These are phyloP conservation scores for Rhadinocentrus ornatus DNA, from an alignment of 2,797 vertebrate genomes.

Conservation along the genomic window DNA sequence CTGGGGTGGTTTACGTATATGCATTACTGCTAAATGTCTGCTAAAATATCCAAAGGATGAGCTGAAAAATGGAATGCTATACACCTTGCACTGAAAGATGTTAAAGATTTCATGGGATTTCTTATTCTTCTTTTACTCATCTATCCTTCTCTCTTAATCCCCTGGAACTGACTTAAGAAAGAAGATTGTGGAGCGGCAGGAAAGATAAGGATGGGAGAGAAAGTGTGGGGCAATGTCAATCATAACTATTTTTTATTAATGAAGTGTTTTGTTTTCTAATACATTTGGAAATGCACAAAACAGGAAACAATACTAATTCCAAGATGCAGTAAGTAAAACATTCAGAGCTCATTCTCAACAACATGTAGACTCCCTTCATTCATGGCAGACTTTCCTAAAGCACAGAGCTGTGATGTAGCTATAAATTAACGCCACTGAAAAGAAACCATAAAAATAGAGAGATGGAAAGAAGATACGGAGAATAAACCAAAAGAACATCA, in stretches of 20 bases:
- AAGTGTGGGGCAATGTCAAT: conserved; percentile 15
- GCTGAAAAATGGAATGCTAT: conserved; percentile 28
- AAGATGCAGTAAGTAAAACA: conserved; percentile 3
- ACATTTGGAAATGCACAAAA: conserved; percentile 3
- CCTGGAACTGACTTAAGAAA: conserved; percentile 60
- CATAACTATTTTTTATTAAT: conserved; percentile 16
- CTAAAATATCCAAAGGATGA: conserved; percentile 49
- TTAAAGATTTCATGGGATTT: conserved; percentile 25
- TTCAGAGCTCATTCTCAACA: conserved; percentile 28
- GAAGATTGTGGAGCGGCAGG: conserved; percentile 44
- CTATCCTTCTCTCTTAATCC: conserved; percentile 51
- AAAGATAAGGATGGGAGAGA: conserved; percentile 26
- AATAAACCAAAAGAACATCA: conserved; percentile 1
- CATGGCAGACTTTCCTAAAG: background rate
- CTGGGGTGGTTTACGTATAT: conserved; percentile 39
- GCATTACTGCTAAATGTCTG: conserved; percentile 32
- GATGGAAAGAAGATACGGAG: background rate
- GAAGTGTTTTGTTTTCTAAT: conserved; percentile 3
- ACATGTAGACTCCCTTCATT: conserved; percentile 5
- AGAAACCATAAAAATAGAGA: conserved; percentile 8
- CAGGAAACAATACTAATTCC: background rate
- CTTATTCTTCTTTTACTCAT: conserved; percentile 40
- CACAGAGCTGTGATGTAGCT: background rate
- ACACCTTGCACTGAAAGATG: conserved; percentile 18
- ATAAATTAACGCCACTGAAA: conserved; percentile 8